These are phyloP conservation scores for Zosterops pallidus DNA, from an alignment of 2,113 vertebrate species.

Conservation along the genomic window DNA sequence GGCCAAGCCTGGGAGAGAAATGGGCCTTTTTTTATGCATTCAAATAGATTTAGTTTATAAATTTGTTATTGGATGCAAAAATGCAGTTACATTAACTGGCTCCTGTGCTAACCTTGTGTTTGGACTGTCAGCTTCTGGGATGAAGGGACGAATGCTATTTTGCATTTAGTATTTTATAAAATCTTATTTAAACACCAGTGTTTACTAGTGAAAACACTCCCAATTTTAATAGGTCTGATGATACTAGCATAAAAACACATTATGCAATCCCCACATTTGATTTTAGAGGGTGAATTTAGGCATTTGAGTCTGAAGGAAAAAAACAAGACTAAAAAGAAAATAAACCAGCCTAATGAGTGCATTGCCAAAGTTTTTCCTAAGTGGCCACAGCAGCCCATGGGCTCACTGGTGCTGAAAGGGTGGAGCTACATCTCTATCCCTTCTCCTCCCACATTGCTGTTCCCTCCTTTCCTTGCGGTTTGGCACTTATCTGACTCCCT, in stretches of 20 bases:
- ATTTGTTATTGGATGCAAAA: background rate
- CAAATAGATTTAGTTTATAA: background rate
- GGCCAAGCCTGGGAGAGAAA: background rate
- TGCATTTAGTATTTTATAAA: background rate
- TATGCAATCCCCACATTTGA: background rate
- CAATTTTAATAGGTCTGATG: background rate
- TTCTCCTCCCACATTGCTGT: background rate
- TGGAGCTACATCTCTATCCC: background rate
- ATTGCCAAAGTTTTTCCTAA: background rate
- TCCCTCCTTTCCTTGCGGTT: background rate
- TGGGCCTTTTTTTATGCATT: background rate
- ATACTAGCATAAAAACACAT: background rate
- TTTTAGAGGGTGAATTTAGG: background rate
- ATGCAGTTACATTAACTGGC: background rate
- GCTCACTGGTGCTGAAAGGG: background rate
- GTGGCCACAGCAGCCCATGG: background rate
- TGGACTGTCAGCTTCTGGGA: background rate
- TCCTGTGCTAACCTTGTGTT: background rate
- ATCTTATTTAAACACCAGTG: background rate
- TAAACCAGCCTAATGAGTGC: background rate
- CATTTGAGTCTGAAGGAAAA: background rate
- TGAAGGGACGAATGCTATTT: rapidly evolving
- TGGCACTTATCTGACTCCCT: background rate
- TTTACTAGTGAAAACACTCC: background rate
- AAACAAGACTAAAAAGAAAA: background rate